A percentile compares a stretch with the other conserved stretches of the same genome.
phyloP scores from a whole-genome alignment of 2,113 vertebrate species.

The Pituophis catenifer region DNA sequence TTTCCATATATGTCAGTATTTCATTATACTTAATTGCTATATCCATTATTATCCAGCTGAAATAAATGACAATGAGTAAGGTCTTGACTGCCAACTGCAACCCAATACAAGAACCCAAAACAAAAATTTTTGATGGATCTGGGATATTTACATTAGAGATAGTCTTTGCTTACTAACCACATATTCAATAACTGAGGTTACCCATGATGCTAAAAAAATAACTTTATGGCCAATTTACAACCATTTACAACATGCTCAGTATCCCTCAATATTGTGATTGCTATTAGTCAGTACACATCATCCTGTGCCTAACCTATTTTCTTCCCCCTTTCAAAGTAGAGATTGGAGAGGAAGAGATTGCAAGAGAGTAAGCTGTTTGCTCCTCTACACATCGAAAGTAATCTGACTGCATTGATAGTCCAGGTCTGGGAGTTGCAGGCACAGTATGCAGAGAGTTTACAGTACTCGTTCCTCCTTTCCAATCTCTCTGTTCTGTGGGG shows the following conservation, averaged over 20 bases:
- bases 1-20: background rate
- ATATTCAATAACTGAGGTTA: background rate
- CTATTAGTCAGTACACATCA: background rate
- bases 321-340: background rate
- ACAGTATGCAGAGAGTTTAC: background rate
- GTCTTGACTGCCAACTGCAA: background rate
- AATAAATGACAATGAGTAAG: background rate
- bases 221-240: background rate
- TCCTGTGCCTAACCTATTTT: background rate
- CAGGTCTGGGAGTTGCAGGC: background rate
- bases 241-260: background rate
- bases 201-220: background rate
- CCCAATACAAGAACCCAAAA: background rate
- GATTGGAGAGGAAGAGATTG: background rate
- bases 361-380: background rate
- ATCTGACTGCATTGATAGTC: background rate
- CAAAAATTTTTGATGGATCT: background rate
- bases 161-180: background rate
- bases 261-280: background rate
- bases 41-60: background rate
- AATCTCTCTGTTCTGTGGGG: background rate
- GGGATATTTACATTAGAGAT: background rate
- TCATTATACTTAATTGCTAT: background rate
- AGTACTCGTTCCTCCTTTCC: background rate
- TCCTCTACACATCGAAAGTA: background rate